Conservation (phyloP, 2,113 vertebrate species). For the Indicator indicator region DNA sequence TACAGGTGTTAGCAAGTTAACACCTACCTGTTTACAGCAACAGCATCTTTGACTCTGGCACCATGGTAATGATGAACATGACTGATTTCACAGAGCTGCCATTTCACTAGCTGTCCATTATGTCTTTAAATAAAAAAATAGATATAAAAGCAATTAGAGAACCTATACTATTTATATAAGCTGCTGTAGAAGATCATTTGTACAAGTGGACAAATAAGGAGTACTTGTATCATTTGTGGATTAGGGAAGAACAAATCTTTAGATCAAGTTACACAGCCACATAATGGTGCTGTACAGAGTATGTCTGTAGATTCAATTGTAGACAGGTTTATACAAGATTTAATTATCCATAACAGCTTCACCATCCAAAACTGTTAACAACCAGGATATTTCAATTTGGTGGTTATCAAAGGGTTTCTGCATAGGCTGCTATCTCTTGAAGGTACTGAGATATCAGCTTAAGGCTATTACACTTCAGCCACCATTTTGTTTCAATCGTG, state of each 20-base stretch:
- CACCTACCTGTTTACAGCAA: not conserved
- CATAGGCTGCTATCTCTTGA: not conserved
- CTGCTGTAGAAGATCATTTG: not conserved
- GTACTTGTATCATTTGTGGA: not conserved
- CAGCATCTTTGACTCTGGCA: not conserved
- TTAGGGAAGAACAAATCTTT: not conserved
- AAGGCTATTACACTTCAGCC: not conserved
- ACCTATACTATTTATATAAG: not conserved
- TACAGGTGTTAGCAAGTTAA: not conserved
- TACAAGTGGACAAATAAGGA: not conserved
- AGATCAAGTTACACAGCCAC: not conserved
- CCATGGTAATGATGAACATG: not conserved
- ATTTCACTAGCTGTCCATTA: not conserved
- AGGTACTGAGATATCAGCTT: not conserved
- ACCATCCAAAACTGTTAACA: not conserved
- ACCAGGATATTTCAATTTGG: not conserved
- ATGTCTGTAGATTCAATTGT: not conserved
- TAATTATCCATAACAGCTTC: not conserved
- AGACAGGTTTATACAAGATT: not conserved
- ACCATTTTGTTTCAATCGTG: not conserved
- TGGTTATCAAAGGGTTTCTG: not conserved
- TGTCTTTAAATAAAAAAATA: not conserved
- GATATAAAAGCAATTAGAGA: not conserved
- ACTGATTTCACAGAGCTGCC: not conserved
- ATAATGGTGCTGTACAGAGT: not conserved